Conservation (phyloP, 2,113 vertebrate genomes). For the Corythornis vintsioides region DNA sequence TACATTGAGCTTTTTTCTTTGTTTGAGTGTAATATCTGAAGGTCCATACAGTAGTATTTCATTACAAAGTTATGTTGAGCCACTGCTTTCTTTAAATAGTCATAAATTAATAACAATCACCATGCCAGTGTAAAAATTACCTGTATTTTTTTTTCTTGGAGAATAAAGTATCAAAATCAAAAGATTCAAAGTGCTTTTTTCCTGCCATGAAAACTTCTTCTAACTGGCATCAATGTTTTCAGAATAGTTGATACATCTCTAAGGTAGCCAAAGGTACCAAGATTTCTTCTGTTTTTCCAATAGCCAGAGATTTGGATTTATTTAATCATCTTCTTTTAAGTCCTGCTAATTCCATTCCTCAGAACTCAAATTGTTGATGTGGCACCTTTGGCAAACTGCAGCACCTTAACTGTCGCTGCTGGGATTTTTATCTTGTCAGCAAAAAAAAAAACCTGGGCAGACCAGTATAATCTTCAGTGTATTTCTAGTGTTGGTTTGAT, state of each 20-base stretch:
- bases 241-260: background rate
- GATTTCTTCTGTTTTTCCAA: background rate
- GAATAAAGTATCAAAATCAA: too few species aligned
- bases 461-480: background rate
- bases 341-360: background rate
- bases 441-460: background rate
- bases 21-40: background rate
- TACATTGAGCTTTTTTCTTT: background rate
- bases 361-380: accelerated
- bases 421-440: constrained; percentile 7
- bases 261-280: background rate
- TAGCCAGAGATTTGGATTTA: background rate
- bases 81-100: background rate
- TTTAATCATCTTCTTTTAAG: background rate
- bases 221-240: background rate
- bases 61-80: background rate
- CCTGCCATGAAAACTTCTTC: background rate
- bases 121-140: background rate
- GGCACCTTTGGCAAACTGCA: background rate
- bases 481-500: background rate
- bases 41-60: background rate
- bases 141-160: background rate
- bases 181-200: background rate
- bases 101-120: background rate
- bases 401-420: background rate